Base-by-base conservation (phyloP, 2,113 vertebrate species). In the Channa maculata region DNA sequence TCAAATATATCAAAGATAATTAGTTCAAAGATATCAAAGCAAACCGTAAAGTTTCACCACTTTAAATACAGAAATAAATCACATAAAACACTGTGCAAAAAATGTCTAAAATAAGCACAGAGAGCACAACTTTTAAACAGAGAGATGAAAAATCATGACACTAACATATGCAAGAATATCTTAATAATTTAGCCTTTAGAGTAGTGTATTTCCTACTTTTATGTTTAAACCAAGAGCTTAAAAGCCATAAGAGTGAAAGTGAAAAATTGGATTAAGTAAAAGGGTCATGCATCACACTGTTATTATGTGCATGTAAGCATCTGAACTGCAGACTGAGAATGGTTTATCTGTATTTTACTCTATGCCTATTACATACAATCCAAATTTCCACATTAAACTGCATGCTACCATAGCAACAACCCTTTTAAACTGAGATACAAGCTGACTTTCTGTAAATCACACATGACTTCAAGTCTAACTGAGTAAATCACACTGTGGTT, bases 11-110 rank as follows among this genome's bases (percentile, higher is more conserved):
- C 24, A 24, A 24, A 24, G 24, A 24, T 66, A 43, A 65, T 43
- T 12, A 60, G 1, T 5, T 41, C 15, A 43, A n/a, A 41, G 36
- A 55, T 41, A 57, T 45, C 6, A 14, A 46, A 41, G 43, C 13
- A 41, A 76, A 46, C 5, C 6, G 2, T 10, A 13, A 60, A 53
- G 3, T 2, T 24, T 51, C 24, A 6, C 48, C 46, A 39, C 33
- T 46, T 39, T 38, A 33, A 37, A 72, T 72, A 6, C 24, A 15
- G 45, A 65, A 57, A 52, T 59, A 59, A 24, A 52, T 53, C 46
- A 13, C 13, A 14, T 44, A 4, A 24, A 51, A 11, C 6, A 66
- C 5, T 10, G 36, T n/a, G 13, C 14, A 49, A 10, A 48, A 14
- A 13, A 24, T 45, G 6, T 37, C 12, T 51, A 13, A 59, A 66